Base-by-base conservation (phyloP, 2,888 invertebrate genomes). In the Acanthosepion lycidas region DNA sequence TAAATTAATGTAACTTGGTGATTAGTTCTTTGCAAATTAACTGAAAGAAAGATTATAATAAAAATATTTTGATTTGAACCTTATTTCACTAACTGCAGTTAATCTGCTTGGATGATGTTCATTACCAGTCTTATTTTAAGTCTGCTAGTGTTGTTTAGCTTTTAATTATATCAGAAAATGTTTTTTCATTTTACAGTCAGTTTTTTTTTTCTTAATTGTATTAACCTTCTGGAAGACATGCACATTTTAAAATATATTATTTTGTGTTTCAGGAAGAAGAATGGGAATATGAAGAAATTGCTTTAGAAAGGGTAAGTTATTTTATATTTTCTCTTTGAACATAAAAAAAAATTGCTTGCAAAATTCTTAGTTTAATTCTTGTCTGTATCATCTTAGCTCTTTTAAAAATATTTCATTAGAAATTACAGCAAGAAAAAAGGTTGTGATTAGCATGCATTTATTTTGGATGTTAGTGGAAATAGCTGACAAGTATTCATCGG, bases 241-340 rank as follows among this genome's bases (percentile, higher is more conserved):
- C 20, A 23, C n/a, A 15, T 15, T n/a, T 5, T 33, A 78, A 78
- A 78, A 59, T 59, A 59, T 59, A 23, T 59, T 18, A 8, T 78
- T 78, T n/a, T 15, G 5, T 78, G 4, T 78, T 78, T 78, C n/a
- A 97, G 91, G 97, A 97, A 93, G 98, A 98, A 96, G 98, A 98
- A 96, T 99, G 98, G 98, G 98, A 98, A 96, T 98, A 98, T 98
- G 98, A 99, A 98, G 99, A 99, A 97, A 99, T 99, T 96, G 98
- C 98, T 96, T 98, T 99, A 97, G 99, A 99, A 97, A 98, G 99
- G 96, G 97, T 97, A 96, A 96, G 97, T 96, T 20, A 23, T 55
- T 9, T 93, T 53, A 26, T 23, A 59, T 23, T 59, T 59, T 59
- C 26, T 20, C 20, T 59, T 59, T 59, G 59, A 59, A 59, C 5